Evolutionary conservation across 2,888 invertebrate species (phyloP).

Genomic region (Nomada fabriciana): DNA sequence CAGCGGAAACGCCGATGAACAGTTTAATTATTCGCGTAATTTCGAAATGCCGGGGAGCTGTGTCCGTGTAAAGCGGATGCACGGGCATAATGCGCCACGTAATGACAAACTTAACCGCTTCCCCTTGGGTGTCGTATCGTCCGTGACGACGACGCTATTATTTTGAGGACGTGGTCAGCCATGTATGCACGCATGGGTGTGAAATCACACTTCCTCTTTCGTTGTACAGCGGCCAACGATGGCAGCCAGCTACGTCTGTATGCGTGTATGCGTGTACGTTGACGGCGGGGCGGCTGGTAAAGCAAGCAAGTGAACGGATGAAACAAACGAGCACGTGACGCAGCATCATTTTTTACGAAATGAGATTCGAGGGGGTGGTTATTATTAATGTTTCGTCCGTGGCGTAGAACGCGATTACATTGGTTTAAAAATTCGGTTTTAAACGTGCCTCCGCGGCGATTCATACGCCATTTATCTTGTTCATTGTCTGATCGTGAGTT

Average conservation of each 20-base stretch:
- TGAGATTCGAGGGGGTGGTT: slow-evolving; percentile 9
- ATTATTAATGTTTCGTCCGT: slow-evolving; percentile 19
- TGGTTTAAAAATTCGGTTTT: slow-evolving; percentile 12
- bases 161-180: slow-evolving; percentile 52
- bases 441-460: neutral
- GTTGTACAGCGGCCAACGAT: neutral
- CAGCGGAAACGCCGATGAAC: slow-evolving; percentile 44
- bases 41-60: slow-evolving; percentile 56
- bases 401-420: slow-evolving; percentile 6
- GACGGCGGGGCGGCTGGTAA: neutral
- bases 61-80: slow-evolving; percentile 57
- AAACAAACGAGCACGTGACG: neutral
- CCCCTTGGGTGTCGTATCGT: slow-evolving; percentile 67
- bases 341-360: slow-evolving; percentile 24
- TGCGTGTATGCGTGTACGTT: no score
- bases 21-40: slow-evolving; percentile 68
- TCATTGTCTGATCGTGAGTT: neutral
- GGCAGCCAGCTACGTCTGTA: neutral
- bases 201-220: slow-evolving; percentile 56
- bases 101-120: slow-evolving; percentile 71
- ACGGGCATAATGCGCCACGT: slow-evolving; percentile 63
- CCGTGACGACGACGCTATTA: slow-evolving; percentile 63
- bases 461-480: neutral
- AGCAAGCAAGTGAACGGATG: neutral
- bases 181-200: slow-evolving; percentile 41